Evolutionary conservation across 2,888 invertebrate species (phyloP).

Genomic region (Tineola bisselliella): DNA sequence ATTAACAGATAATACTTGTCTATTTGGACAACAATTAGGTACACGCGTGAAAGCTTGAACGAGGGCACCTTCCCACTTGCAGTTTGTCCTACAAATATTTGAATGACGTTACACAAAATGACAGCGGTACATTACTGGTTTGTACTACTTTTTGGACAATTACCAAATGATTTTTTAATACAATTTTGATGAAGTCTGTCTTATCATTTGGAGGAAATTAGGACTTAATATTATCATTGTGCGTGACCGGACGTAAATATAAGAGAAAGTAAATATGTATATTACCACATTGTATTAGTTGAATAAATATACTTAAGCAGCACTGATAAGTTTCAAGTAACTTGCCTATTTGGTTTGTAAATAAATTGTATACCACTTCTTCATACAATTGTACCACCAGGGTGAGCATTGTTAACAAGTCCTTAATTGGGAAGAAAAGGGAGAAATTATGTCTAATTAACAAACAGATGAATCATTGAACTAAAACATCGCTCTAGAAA

Average conservation of each 20-base stretch:
- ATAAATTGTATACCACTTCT: neutral
- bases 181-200: neutral
- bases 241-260: neutral
- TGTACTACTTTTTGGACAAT: neutral
- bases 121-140: neutral
- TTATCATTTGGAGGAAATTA: neutral
- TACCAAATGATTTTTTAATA: neutral
- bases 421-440: too few species aligned
- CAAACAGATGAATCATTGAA: neutral
- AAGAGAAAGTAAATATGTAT: neutral
- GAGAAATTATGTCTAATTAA: neutral
- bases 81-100: constrained; percentile 16
- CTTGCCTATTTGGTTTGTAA: neutral
- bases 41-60: constrained; percentile 14
- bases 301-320: neutral
- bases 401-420: too few species aligned
- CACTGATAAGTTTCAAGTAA: neutral
- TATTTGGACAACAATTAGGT: constrained; percentile 16
- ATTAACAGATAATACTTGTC: constrained; percentile 3
- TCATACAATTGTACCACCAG: neutral
- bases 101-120: neutral
- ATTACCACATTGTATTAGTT: neutral
- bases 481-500: neutral
- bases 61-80: constrained; percentile 16
- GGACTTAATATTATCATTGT: neutral